Base-by-base conservation (phyloP, 1,140 invertebrate species). In the Thaumatotibia leucotreta region DNA sequence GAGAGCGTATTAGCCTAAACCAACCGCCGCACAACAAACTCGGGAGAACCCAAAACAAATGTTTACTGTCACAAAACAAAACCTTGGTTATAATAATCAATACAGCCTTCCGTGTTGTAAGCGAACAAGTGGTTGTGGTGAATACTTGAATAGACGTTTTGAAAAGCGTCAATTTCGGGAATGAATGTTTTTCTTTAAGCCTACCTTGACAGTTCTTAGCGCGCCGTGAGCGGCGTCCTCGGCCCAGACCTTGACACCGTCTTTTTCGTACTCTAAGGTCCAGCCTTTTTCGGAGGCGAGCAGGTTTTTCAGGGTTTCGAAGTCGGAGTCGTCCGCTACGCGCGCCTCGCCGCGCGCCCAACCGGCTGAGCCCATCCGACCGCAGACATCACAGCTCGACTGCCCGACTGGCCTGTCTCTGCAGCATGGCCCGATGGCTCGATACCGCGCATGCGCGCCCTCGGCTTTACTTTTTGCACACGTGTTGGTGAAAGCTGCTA, bases 251-350 rank as follows among this genome's bases (percentile, higher is more conserved):
- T 94, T 93, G 58, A 94, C 93, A 61, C 94, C 93, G 17, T 93
- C 93, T 78, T 96, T 96, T 79, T 96, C 94, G 77, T 96, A 97
- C 75, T 97, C 97, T 76, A 96, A 84, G 83, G 93, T 95, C 97
- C 97, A 98, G 61, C 95, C 95, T 69, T 94, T 93, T 77, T 95
- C 93, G 65, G 94, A 93, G 74, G 96, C 94, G 52, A 97, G 94
- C 8, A 97, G 89, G 32, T 91, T 88, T 89, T 96, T 97, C 45
- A 97, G 89, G 77, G 94, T 94, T 76, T 94, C 92, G 91, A 97
- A 97, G 92, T 98, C 97, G 61, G 94, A 94, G 89, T 98, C 97
- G 82, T 97, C 96, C 50, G 96, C 95, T 67, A 97, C 95, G 86
- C 91, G 86, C 78, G 90, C 91, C 72, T 91, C 85, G 66, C 88